A percentile compares a stretch with the other conserved stretches of the same genome.
Evolutionary conservation across 2,888 invertebrate species (phyloP).

Genomic region (Lacanobia wlatinum): DNA sequence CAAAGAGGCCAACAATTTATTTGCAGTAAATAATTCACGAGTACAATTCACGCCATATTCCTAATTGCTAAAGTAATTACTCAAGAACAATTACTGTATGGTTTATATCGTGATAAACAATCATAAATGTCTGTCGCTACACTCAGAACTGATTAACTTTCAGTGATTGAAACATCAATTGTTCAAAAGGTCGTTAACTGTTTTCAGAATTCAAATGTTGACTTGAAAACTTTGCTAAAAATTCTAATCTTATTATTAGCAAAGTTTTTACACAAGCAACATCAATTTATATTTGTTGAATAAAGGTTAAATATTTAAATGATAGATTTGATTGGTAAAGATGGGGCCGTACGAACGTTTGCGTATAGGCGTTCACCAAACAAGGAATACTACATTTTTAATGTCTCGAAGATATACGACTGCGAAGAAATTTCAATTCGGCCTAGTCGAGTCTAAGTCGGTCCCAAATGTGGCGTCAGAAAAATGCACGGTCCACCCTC

Average conservation of each 20-base stretch:
- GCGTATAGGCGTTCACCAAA: too few relatives aligned
- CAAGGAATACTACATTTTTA: too few relatives aligned
- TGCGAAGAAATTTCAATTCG: too few relatives aligned
- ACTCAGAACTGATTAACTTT: conserved; percentile 18
- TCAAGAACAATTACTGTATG: conserved; percentile 34
- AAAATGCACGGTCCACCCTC: too few relatives aligned
- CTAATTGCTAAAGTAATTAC: conserved; percentile 33
- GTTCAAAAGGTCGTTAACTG: conserved; percentile 4
- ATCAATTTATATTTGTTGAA: not conserved
- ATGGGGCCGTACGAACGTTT: too few relatives aligned
- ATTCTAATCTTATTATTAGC: not conserved
- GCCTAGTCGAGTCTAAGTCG: too few relatives aligned
- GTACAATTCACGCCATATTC: conserved; percentile 23
- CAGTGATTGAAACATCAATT: conserved; percentile 29
- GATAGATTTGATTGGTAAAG: too few relatives aligned
- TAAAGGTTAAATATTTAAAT: too few relatives aligned
- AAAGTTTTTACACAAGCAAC: not conserved
- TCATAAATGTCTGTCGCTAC: conserved; percentile 35
- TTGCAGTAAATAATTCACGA: conserved; percentile 23
- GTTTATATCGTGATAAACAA: conserved; percentile 33
- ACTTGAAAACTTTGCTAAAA: not conserved
- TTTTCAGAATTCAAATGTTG: conserved; percentile 2
- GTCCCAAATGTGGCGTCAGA: too few relatives aligned
- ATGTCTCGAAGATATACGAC: not conserved
- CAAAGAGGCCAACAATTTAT: not conserved